Percentiles rank a stretch among this genome's conserved stretches.
Conservation (phyloP, 2,888 invertebrate species). For the Nephrotoma guestfalica region DNA sequence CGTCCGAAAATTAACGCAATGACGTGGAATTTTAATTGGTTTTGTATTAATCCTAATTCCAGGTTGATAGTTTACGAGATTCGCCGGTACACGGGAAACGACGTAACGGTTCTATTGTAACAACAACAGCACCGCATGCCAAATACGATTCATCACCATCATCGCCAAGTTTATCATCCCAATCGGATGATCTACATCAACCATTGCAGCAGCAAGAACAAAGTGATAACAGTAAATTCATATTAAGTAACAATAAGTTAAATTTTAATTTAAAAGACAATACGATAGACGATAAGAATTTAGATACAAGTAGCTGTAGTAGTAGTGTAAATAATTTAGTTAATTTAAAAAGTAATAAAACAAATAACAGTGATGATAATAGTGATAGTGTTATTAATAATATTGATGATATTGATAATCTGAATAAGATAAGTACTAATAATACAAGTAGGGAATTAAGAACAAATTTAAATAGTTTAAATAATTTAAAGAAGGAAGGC, state of each 20-base stretch:
- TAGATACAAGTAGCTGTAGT: neutral
- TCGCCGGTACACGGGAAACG: constrained; percentile 18
- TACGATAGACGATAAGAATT: neutral
- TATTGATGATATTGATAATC: constrained; percentile 16
- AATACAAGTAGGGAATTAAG: constrained; percentile 13
- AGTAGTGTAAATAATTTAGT: neutral
- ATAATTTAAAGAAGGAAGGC: constrained; percentile 15
- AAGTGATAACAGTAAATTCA: constrained; percentile 24
- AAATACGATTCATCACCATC: constrained; percentile 33
- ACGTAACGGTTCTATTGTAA: constrained; percentile 26
- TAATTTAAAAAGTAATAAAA: constrained; percentile 1
- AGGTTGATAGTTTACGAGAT: constrained; percentile 32
- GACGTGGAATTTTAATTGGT: too few species aligned
- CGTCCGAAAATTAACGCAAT: too few species aligned
- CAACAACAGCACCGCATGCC: constrained; percentile 25
- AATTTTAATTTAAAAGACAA: neutral
- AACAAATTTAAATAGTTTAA: constrained; percentile 25
- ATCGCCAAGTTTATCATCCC: constrained; percentile 24
- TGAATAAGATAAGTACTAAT: constrained; percentile 12
- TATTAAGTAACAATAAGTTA: constrained; percentile 13
- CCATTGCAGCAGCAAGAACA: neutral
- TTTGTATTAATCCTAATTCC: neutral
- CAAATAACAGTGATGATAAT: constrained; percentile 1
- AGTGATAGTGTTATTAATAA: constrained; percentile 16
- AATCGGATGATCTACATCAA: neutral